Evolutionary conservation across 2,888 invertebrate genomes (phyloP), one percentile per base, ranked within the genome.

Genomic region (Thymelicus sylvestris): DNA sequence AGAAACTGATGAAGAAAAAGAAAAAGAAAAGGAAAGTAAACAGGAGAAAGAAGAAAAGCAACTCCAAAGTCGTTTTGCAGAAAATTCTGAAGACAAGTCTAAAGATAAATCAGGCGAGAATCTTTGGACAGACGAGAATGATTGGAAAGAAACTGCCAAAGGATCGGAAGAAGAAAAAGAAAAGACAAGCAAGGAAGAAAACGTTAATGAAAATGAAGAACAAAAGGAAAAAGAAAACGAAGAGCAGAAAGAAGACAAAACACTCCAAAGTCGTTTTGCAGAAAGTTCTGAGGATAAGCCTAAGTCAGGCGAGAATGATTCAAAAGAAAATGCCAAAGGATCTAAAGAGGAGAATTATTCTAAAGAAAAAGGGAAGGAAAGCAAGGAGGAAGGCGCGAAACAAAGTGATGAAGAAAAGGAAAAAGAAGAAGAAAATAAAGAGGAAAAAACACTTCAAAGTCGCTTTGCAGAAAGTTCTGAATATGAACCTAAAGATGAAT

Each of bases 381-480:
- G 10, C 5, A 55, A 55, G 55, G 19, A 10, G 8, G 10, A 8
- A 44, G 10, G 44, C 15, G 19, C 3, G 15, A 52, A 52, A 15
- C 5, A 1, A 10, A 24, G 24, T 24, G 3, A 44, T 8, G 10
- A 57, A 12, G 12, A 31, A 31, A 6, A 57, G 12, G 10, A 57
- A 57, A 13, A 4, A 7, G 10, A 60, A 60, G 60, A 39, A 39
- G n/a, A 60, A 60, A 15, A 24, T 24, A 24, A 39, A 60, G n/a
- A 6, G 8, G 15, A 15, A 6, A 60, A 15, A 39, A 7, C 3
- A n/a, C 5, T 41, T 4, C 15, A 60, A 60, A 15, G 6, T 6
- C 39, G 41, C 6, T 57, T 57, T 31, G 57, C 57, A 13, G 57
- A 8, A 57, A 57, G 57, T 31, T 57, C 57, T 4, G 57, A 57